Evolutionary conservation across 2,113 vertebrate genomes (phyloP).

Genomic region (Nettapus auritus): DNA sequence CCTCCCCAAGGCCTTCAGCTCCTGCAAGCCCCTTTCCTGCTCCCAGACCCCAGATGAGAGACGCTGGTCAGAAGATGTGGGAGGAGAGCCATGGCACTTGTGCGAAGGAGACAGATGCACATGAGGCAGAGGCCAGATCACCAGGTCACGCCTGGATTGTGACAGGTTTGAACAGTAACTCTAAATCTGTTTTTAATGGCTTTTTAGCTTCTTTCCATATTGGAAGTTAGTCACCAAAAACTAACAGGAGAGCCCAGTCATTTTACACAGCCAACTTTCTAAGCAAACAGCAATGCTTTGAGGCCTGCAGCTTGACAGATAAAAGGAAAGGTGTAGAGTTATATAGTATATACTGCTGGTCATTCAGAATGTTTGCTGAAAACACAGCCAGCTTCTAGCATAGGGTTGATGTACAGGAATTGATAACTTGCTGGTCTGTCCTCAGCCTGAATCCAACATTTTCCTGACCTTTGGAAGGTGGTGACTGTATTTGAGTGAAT

Average conservation of each 20-base stretch:
- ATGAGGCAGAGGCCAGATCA: neutral
- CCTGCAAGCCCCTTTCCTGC: neutral
- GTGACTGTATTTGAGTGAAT: neutral
- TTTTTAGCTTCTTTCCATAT: neutral
- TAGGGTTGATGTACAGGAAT: neutral
- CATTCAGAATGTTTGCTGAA: neutral
- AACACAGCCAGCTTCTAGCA: neutral
- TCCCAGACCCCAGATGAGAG: neutral
- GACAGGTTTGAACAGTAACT: neutral
- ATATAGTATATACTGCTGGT: neutral
- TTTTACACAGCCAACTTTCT: neutral
- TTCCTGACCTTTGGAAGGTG: neutral
- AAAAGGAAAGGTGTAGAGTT: neutral
- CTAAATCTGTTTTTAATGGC: neutral
- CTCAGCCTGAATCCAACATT: neutral
- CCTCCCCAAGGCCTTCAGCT: neutral
- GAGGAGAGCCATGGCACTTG: neutral
- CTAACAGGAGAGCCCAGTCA: neutral
- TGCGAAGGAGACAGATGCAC: neutral
- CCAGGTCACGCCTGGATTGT: fast-evolving
- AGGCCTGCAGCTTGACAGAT: neutral
- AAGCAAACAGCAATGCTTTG: neutral
- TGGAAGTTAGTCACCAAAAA: neutral
- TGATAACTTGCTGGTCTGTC: neutral
- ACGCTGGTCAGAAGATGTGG: neutral